Percentiles rank a stretch among this genome's conserved stretches.
Evolutionary conservation across 2,888 invertebrate species (phyloP).

Genomic region (Netelia virgata): DNA sequence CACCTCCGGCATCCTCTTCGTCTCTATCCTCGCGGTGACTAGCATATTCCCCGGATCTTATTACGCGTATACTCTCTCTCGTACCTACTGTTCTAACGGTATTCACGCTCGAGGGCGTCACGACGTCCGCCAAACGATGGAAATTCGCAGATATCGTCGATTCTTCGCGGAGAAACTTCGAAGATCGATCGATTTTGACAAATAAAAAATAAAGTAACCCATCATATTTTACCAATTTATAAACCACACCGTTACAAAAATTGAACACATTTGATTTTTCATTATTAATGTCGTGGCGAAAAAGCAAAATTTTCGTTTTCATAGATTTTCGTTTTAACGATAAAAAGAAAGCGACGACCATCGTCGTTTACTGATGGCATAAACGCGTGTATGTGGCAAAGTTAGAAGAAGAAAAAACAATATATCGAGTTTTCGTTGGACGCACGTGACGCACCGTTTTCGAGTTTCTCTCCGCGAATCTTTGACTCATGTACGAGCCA

Average conservation of each 20-base stretch:
- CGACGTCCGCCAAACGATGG: slow-evolving; percentile 32
- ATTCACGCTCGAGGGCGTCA: slow-evolving; percentile 61
- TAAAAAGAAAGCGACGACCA: slow-evolving; percentile 16
- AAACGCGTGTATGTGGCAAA: not conserved
- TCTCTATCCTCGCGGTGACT: not conserved
- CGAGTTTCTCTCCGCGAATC: slow-evolving; percentile 33
- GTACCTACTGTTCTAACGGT: slow-evolving; percentile 53
- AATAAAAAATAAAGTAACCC: too few species aligned
- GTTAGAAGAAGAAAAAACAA: too few species aligned
- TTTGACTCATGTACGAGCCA: not conserved
- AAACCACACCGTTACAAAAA: too few species aligned
- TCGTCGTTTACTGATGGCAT: not conserved
- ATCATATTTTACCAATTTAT: too few species aligned
- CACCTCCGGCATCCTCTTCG: slow-evolving; percentile 1
- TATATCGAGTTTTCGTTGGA: slow-evolving; percentile 20
- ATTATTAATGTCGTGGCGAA: not conserved
- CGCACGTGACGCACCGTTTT: slow-evolving; percentile 28
- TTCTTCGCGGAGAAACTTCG: not conserved
- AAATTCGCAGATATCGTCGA: slow-evolving; percentile 10
- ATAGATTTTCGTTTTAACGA: not conserved
- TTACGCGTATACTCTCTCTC: not conserved
- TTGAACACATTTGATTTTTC: not conserved
- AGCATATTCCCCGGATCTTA: not conserved
- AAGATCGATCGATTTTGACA: not conserved
- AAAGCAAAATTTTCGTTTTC: not conserved